Conservation (phyloP, 2,113 vertebrate species). For the Tychaedon coryphoeus region DNA sequence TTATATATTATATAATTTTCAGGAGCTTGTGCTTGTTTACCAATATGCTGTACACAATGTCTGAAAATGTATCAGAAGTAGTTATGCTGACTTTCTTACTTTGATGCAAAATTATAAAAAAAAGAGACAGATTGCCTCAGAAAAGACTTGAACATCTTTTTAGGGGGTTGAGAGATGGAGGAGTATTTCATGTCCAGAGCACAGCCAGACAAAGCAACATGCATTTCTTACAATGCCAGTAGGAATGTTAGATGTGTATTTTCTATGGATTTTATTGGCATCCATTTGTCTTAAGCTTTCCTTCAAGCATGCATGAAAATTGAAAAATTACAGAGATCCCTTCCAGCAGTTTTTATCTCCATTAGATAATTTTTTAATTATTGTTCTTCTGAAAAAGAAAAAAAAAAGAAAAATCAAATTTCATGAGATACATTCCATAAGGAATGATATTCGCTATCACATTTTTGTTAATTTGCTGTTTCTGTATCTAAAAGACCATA, state of each 20-base stretch:
- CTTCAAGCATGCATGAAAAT: background rate
- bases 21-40: background rate
- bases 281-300: background rate
- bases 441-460: background rate
- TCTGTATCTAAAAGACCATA: background rate
- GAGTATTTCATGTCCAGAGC: background rate
- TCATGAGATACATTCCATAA: background rate
- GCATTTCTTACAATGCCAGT: background rate
- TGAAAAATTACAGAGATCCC: background rate
- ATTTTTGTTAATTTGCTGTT: background rate
- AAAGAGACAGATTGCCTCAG: background rate
- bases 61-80: background rate
- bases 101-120: background rate
- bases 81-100: background rate
- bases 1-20: background rate
- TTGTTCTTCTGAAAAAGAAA: background rate
- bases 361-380: background rate
- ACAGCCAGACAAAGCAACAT: background rate
- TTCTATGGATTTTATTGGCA: background rate
- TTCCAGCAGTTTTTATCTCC: background rate
- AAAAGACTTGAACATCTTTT: background rate
- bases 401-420: background rate
- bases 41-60: background rate
- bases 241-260: background rate
- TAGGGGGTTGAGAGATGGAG: rapidly evolving